These are phyloP conservation scores for Grammomys surdaster DNA, from an alignment of 2,113 vertebrate species.

Conservation along the genomic window DNA sequence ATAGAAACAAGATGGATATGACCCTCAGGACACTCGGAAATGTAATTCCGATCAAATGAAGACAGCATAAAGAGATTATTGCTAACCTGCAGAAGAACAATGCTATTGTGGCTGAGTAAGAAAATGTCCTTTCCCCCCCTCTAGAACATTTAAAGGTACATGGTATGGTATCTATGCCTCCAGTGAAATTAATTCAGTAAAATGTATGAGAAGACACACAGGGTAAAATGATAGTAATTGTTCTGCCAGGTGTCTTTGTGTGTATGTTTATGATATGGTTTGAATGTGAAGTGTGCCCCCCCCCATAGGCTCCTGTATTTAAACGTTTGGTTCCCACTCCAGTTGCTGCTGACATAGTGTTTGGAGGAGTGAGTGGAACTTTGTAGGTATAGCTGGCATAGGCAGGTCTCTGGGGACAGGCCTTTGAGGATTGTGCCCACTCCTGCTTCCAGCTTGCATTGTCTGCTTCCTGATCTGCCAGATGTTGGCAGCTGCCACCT, in stretches of 20 bases:
- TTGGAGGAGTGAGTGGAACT: neutral
- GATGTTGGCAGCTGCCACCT: neutral
- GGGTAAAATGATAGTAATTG: neutral
- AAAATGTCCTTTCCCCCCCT: neutral
- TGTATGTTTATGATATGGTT: neutral
- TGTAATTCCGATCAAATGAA: neutral
- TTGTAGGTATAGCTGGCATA: neutral
- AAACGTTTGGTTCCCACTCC: neutral
- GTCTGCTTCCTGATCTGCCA: neutral
- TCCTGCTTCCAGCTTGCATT: no score
- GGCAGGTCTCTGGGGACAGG: neutral
- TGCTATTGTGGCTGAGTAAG: neutral
- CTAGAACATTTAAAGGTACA: neutral
- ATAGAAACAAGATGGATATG: neutral
- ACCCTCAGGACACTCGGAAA: neutral
- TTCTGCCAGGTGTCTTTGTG: neutral
- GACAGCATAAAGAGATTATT: neutral
- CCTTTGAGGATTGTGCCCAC: neutral
- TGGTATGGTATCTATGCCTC: neutral
- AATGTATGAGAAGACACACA: neutral
- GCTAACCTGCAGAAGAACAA: neutral
- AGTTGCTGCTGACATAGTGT: neutral
- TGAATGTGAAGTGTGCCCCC: neutral
- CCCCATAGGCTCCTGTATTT: neutral
- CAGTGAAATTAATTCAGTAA: neutral